Conservation (phyloP, 1,140 invertebrate genomes). For the Oryzaephilus surinamensis region DNA sequence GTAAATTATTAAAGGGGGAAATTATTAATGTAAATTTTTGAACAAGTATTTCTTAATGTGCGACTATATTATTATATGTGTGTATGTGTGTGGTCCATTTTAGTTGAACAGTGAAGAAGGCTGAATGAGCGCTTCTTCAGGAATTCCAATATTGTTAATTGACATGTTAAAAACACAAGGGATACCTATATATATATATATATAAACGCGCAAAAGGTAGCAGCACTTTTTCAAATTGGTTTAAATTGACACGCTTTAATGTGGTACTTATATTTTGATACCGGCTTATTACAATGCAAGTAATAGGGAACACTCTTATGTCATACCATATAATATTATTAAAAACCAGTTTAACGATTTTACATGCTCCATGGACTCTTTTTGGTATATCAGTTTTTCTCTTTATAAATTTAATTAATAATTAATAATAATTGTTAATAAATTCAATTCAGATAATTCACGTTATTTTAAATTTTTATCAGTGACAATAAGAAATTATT, state of each 20-base stretch:
- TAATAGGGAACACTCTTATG: slow-evolving; percentile 13
- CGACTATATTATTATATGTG: too few relatives aligned
- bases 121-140: too few relatives aligned
- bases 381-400: too few relatives aligned
- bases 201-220: slow-evolving; percentile 11
- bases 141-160: slow-evolving; percentile 25
- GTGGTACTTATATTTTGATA: slow-evolving; percentile 1
- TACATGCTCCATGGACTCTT: too few relatives aligned
- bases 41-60: too few relatives aligned
- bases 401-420: too few relatives aligned
- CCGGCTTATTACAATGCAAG: slow-evolving; percentile 15
- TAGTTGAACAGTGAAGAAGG: too few relatives aligned
- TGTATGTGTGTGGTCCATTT: slow-evolving; percentile 23
- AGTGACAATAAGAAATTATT: too few relatives aligned
- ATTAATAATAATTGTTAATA: not conserved
- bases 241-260: slow-evolving; percentile 19
- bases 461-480: slow-evolving; percentile 1
- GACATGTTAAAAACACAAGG: slow-evolving; percentile 25
- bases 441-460: slow-evolving; percentile 1
- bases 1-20: too few relatives aligned
- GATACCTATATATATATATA: too few relatives aligned
- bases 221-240: slow-evolving; percentile 15
- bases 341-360: slow-evolving; percentile 26
- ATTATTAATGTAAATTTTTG: too few relatives aligned
- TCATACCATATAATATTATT: too few relatives aligned